phyloP scores from a whole-genome alignment of 2,797 vertebrate genomes.

The Falco rusticolus region DNA sequence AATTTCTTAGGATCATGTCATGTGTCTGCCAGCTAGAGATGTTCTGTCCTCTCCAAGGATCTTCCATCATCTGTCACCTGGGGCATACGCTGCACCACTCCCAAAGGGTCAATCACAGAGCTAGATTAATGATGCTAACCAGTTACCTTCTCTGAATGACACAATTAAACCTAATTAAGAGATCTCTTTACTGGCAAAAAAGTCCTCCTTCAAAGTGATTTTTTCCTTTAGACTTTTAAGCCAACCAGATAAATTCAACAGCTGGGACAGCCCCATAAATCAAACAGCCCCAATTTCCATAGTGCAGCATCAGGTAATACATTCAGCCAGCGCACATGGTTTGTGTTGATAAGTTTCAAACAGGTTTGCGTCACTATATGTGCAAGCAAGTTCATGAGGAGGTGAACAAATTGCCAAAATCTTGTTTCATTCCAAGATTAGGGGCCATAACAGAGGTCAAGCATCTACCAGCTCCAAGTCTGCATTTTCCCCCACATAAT shows the following conservation, averaged over 20 bases:
- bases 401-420: slow-evolving; percentile 23
- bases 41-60: not conserved
- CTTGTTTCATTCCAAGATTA: slow-evolving; percentile 5
- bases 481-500: not conserved
- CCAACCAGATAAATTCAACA: not conserved
- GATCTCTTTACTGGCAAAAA: not conserved
- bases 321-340: not conserved
- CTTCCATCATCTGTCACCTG: not conserved
- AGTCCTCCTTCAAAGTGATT: not conserved
- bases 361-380: not conserved
- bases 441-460: not conserved
- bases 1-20: not conserved
- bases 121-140: not conserved
- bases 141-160: not conserved
- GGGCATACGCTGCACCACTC: not conserved
- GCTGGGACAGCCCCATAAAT: not conserved
- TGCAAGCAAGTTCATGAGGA: slow-evolving; percentile 4
- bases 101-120: not conserved
- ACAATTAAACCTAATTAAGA: slow-evolving; percentile 28
- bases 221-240: slow-evolving; percentile 18
- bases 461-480: not conserved
- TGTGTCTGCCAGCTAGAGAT: not conserved
- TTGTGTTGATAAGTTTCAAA: not conserved
- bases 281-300: not conserved
- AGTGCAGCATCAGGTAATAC: not conserved